phyloP scores from a whole-genome alignment of 2,113 vertebrate species.

The Pomatorhinus ruficollis region DNA sequence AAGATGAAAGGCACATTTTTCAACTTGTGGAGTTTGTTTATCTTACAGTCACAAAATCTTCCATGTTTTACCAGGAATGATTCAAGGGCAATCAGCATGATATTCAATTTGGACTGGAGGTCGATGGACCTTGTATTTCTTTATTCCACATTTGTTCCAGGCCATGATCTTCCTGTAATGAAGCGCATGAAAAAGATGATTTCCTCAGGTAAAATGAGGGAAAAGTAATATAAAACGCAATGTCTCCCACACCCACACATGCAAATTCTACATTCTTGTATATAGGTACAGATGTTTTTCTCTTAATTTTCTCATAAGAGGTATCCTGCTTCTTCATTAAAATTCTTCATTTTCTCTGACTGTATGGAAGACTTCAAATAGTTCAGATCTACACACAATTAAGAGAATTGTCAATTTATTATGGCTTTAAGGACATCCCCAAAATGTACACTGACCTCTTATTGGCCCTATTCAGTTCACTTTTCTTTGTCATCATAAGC shows the following conservation, averaged over 20 bases:
- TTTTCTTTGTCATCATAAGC: constrained; percentile 19
- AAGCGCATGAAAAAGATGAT: not conserved
- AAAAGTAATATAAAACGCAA: not conserved
- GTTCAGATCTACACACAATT: not conserved
- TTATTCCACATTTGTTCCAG: not conserved
- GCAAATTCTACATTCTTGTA: not conserved
- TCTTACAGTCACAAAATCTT: not conserved
- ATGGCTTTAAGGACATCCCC: not conserved
- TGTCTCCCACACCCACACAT: not conserved
- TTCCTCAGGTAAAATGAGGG: not conserved
- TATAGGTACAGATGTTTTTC: not conserved
- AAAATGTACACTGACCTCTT: not conserved
- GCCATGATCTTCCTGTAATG: not conserved
- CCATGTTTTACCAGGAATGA: not conserved
- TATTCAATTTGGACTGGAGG: not conserved
- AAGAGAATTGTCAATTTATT: not conserved
- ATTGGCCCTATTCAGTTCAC: not conserved
- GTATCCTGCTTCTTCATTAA: not conserved
- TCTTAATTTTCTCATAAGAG: not conserved
- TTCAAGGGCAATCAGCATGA: not conserved
- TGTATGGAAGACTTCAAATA: not conserved
- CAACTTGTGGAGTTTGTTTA: not conserved
- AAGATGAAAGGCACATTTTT: not conserved
- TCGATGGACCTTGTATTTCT: not conserved
- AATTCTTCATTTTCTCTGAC: not conserved